A percentile compares a stretch with the other conserved stretches of the same genome.
These are phyloP conservation scores for Pseudorasbora parva DNA, from an alignment of 2,113 vertebrate species.

Conservation along the genomic window DNA sequence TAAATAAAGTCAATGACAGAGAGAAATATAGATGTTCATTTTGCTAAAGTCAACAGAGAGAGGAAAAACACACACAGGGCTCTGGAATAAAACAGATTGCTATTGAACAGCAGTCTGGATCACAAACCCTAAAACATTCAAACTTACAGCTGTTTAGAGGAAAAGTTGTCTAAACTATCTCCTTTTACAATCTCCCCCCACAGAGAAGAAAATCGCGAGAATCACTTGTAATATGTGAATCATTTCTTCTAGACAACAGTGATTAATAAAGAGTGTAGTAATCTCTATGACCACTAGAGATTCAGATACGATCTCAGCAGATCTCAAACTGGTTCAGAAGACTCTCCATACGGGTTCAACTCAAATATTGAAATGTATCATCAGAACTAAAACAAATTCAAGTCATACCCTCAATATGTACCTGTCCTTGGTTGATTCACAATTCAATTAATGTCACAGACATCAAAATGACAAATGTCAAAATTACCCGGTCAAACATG, in stretches of 20 bases:
- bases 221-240: not conserved
- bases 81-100: conserved; percentile 37
- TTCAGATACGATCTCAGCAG: not conserved
- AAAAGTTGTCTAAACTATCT: not conserved
- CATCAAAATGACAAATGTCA: not conserved
- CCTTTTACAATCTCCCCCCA: too few species aligned
- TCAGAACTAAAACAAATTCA: not conserved
- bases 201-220: not conserved
- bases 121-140: conserved; percentile 9
- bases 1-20: conserved; percentile 29
- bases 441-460: not conserved
- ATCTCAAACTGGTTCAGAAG: not conserved
- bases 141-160: conserved; percentile 20
- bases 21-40: conserved; percentile 26
- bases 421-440: not conserved
- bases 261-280: not conserved
- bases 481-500: not conserved
- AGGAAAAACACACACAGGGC: conserved; percentile 20
- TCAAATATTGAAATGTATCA: not conserved
- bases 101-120: conserved; percentile 37
- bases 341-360: too few species aligned
- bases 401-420: too few species aligned
- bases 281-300: not conserved
- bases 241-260: not conserved
- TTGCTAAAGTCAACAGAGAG: conserved; percentile 33